Evolutionary conservation across 2,888 invertebrate genomes (phyloP), one percentile per base, ranked within the genome.

Genomic region (Cheilosia scutellata): DNA sequence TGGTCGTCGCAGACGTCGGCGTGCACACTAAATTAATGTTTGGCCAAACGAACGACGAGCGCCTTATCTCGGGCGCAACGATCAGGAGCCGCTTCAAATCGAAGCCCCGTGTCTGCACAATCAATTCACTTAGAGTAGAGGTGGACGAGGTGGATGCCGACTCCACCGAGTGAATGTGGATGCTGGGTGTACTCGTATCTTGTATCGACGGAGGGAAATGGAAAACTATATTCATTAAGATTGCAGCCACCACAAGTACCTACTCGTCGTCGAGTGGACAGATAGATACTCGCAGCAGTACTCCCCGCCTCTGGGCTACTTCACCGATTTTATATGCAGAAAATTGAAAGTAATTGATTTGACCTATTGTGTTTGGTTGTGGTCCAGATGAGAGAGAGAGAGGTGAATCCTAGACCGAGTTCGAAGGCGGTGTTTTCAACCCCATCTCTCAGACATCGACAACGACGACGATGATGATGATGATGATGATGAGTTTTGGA

Each of bases 301-400:
- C 55, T 40, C 40, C 60, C 68, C 29, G 51, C 66, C 70, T 16
- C 16, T 58, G 44, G 63, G 78, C 78, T 70, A 47, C 70, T 70
- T 40, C 79, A 68, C 33, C 63, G 66, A 72, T 70, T 77, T 80
- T 78, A 78, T 78, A 82, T 87, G 82, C 82, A 87, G 77, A 87
- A 77, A 87, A 87, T 87, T 87, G 82, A 87, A 87, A 87, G 87
- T 87, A 87, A 82, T 87, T 78, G 87, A 87, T 82, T 87, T 87
- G 87, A 87, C 87, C 87, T 74, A 82, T 87, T 87, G 86, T 87
- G 72, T 82, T 87, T 53, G 68, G 72, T 82, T 80, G 82, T 77
- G 82, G 87, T 76, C 65, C 49, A 78, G 77, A 82, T 77, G 74
- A 57, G 57, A 25, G 49, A 7, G 25, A 27, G 27, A 27, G 51